Evolutionary conservation across 1,140 invertebrate genomes (phyloP).

Genomic region (Leptinotarsa texana): DNA sequence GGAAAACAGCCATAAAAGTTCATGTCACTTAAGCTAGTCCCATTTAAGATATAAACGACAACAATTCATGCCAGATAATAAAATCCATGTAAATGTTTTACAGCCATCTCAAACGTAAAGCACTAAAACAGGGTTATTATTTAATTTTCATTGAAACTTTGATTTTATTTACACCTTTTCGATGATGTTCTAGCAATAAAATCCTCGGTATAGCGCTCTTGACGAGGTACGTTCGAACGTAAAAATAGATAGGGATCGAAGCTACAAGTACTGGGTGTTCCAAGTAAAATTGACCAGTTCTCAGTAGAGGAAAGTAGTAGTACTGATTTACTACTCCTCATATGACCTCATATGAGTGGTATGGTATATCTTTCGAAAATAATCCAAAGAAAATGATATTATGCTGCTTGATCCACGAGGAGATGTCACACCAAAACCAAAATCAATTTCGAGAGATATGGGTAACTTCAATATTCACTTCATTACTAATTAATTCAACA

Average conservation of each 20-base stretch:
- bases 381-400: no score
- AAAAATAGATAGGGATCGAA: slow-evolving; percentile 17
- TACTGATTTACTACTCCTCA: no score
- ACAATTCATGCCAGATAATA: not conserved
- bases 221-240: not conserved
- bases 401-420: no score
- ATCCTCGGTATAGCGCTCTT: not conserved
- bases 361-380: no score
- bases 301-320: no score
- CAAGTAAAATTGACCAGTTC: no score
- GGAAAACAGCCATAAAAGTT: not conserved
- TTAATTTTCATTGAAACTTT: slow-evolving; percentile 22
- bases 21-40: not conserved
- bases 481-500: no score
- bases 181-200: slow-evolving; percentile 17
- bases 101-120: not conserved
- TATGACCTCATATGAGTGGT: no score
- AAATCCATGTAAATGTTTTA: slow-evolving; percentile 12
- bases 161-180: slow-evolving; percentile 14
- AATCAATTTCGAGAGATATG: no score
- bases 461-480: no score
- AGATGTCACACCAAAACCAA: no score
- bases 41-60: not conserved
- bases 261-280: not conserved
- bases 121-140: slow-evolving; percentile 4